Conservation (phyloP, 2,113 vertebrate species). For the Pheucticus melanocephalus region DNA sequence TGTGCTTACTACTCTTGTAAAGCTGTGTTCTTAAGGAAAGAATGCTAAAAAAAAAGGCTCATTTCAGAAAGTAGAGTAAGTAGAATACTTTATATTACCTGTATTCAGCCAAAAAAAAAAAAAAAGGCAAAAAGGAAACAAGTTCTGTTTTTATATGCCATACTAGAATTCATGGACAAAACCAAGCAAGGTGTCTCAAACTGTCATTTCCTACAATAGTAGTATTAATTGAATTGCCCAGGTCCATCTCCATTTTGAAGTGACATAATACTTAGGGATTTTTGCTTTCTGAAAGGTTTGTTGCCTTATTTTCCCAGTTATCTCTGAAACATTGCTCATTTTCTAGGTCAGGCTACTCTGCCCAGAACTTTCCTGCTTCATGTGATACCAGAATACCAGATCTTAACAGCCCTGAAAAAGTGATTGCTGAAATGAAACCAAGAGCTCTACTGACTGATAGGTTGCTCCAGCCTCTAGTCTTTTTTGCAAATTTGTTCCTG, state of each 20-base stretch:
- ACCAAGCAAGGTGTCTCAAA: not conserved
- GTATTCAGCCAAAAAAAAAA: not conserved
- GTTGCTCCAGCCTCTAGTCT: not conserved
- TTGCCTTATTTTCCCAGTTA: not conserved
- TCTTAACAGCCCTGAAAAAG: not conserved
- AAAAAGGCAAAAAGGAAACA: not conserved
- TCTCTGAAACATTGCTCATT: not conserved
- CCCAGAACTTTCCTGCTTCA: not conserved
- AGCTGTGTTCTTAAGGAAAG: not conserved
- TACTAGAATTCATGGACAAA: not conserved
- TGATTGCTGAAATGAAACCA: not conserved
- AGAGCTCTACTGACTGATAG: not conserved
- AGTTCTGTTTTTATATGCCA: not conserved
- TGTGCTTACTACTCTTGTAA: not conserved
- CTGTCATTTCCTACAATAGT: not conserved
- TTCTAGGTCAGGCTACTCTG: not conserved
- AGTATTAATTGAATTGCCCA: not conserved
- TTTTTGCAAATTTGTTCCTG: not conserved
- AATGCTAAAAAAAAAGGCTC: accelerated
- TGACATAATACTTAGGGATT: not conserved
- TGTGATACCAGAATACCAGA: not conserved
- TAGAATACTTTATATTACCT: not conserved
- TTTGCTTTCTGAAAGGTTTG: not conserved
- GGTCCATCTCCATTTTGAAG: not conserved
- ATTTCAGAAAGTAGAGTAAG: not conserved